These are phyloP conservation scores for Lamproptera curius DNA, from an alignment of 2,888 invertebrate genomes.

Conservation along the genomic window DNA sequence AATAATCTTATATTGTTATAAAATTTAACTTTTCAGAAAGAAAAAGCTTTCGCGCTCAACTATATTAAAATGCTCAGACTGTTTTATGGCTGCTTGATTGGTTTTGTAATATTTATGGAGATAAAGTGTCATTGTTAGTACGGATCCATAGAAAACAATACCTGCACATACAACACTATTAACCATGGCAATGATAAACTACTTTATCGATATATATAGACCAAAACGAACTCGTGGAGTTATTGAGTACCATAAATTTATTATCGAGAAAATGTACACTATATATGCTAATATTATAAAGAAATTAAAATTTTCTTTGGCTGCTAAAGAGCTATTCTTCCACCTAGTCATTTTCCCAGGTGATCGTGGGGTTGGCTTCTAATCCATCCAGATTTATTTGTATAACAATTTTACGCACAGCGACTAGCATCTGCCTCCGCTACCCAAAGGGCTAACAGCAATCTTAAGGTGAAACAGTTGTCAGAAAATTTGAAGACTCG, in stretches of 20 bases:
- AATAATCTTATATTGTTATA: too few relatives aligned
- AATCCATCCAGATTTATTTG: too few relatives aligned
- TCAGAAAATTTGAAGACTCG: too few relatives aligned
- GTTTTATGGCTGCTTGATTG: constrained; percentile 9
- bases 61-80: constrained; percentile 10
- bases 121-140: constrained; percentile 3
- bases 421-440: too few relatives aligned
- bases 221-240: constrained; percentile 1
- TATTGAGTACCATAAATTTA: constrained; percentile 16
- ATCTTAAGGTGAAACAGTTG: too few relatives aligned
- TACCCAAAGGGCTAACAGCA: too few relatives aligned
- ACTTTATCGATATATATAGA: constrained; percentile 12
- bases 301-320: too few relatives aligned
- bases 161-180: neutral
- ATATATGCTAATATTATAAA: too few relatives aligned
- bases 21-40: neutral
- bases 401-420: too few relatives aligned
- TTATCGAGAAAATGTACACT: constrained; percentile 7
- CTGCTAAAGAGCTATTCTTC: too few relatives aligned
- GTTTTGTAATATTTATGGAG: constrained; percentile 6
- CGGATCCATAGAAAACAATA: constrained; percentile 4
- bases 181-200: constrained; percentile 7
- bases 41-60: constrained; percentile 4
- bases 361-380: too few relatives aligned
- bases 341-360: too few relatives aligned